These are phyloP conservation scores for Scelioninae gen. 1 DNA, from an alignment of 2,888 invertebrate species.

Conservation along the genomic window DNA sequence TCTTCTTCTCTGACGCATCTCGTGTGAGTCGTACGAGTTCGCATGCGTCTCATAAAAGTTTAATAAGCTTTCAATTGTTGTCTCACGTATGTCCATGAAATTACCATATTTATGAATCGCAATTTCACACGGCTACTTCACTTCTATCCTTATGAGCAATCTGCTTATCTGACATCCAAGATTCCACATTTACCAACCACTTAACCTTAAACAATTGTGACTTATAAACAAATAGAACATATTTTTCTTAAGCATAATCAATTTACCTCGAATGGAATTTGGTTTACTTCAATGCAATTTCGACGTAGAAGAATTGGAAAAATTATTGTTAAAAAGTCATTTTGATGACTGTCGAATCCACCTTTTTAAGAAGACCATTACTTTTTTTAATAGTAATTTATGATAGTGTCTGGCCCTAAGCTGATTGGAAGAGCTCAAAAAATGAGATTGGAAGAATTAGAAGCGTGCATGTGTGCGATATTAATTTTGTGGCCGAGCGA, in stretches of 20 bases:
- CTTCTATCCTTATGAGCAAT: slow-evolving; percentile 36
- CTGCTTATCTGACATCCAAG: not conserved
- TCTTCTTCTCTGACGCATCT: slow-evolving; percentile 71
- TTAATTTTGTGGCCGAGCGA: slow-evolving; percentile 51
- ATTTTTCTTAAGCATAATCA: too few species aligned
- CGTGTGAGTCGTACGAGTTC: slow-evolving; percentile 57
- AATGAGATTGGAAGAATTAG: slow-evolving; percentile 52
- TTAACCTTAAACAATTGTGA: too few species aligned
- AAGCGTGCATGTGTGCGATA: slow-evolving; percentile 51
- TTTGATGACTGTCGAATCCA: not conserved
- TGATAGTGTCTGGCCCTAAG: slow-evolving; percentile 26
- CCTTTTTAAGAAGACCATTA: too few species aligned
- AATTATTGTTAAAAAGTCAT: not conserved
- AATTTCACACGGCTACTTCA: slow-evolving; percentile 27
- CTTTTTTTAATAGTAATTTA: slow-evolving; percentile 19
- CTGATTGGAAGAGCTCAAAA: slow-evolving; percentile 30
- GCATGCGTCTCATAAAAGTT: slow-evolving; percentile 33
- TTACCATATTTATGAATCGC: slow-evolving; percentile 46
- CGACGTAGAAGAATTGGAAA: not conserved
- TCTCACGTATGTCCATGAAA: slow-evolving; percentile 18
- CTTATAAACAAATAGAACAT: too few species aligned
- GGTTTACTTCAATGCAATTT: too few species aligned
- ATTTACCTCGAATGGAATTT: too few species aligned
- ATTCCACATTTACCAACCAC: too few species aligned
- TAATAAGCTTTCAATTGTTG: slow-evolving; percentile 35